phyloP scores from a whole-genome alignment of 2,797 vertebrate genomes.

The Salmo trutta region DNA sequence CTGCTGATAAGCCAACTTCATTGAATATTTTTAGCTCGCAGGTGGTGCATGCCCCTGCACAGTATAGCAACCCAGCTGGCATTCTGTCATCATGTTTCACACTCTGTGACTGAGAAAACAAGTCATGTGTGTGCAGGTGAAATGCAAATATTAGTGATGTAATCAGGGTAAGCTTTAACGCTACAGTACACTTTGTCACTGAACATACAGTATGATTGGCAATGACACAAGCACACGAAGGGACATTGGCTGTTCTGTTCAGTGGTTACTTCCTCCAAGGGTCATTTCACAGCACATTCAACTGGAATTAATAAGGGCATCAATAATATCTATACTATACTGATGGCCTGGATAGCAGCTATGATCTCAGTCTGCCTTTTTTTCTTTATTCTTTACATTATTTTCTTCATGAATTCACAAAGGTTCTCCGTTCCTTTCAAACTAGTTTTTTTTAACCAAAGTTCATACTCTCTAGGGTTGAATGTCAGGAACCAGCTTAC shows the following conservation, averaged over 20 bases:
- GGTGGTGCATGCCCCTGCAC: constrained; percentile 16
- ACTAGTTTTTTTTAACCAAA: neutral
- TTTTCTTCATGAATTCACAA: neutral
- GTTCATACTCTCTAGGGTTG: too few relatives aligned
- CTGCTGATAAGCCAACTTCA: neutral
- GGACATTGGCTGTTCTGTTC: neutral
- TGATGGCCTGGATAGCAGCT: neutral
- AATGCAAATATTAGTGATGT: constrained; percentile 1
- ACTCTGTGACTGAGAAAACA: neutral
- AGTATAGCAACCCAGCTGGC: constrained; percentile 11
- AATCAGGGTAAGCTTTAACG: constrained; percentile 4
- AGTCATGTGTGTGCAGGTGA: neutral
- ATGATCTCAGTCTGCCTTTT: neutral
- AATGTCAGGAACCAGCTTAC: too few relatives aligned
- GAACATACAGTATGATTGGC: constrained; percentile 6
- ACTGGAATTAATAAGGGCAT: neutral
- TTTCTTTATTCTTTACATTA: neutral
- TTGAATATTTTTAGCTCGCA: constrained; percentile 23
- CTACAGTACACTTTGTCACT: neutral
- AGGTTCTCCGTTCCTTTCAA: neutral
- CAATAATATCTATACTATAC: neutral
- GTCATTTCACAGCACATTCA: neutral
- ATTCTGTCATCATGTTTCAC: constrained; percentile 3
- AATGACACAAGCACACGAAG: neutral
- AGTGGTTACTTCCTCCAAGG: neutral